These are phyloP conservation scores for Hyposmocoma kahamanoa DNA, from an alignment of 1,140 invertebrate genomes.

Conservation along the genomic window DNA sequence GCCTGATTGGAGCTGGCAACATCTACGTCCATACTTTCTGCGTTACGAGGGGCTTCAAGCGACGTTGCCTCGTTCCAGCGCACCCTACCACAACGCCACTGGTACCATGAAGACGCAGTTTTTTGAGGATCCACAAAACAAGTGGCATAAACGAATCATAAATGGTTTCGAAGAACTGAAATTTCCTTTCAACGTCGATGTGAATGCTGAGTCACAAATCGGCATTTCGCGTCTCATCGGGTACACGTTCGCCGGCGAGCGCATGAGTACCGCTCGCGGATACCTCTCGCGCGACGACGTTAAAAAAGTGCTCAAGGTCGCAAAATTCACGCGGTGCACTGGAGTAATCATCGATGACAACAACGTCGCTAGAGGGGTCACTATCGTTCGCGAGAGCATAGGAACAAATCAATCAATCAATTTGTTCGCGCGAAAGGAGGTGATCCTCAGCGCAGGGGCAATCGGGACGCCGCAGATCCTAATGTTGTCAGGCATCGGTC, in stretches of 20 bases:
- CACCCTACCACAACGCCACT: constrained; percentile 70
- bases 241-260: constrained; percentile 32
- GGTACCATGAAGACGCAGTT: constrained; percentile 76
- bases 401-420: constrained; percentile 23
- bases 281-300: constrained; percentile 52
- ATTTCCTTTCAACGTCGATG: constrained; percentile 60
- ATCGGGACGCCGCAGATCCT: constrained; percentile 82
- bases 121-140: constrained; percentile 74
- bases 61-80: constrained; percentile 26
- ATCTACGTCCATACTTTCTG: constrained; percentile 35
- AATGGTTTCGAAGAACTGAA: constrained; percentile 62
- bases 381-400: constrained; percentile 9
- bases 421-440: constrained; percentile 76
- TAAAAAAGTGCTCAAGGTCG: constrained; percentile 79
- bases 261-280: constrained; percentile 32
- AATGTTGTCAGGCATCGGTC: constrained; percentile 84
- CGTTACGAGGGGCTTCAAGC: constrained; percentile 32
- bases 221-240: constrained; percentile 59
- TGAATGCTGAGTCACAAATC: constrained; percentile 73
- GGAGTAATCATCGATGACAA: constrained; percentile 81
- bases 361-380: constrained; percentile 80
- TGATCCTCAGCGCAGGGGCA: constrained; percentile 82
- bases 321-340: constrained; percentile 80
- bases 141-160: constrained; percentile 69
- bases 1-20: constrained; percentile 34